phyloP scores from a whole-genome alignment of 2,797 vertebrate genomes.

The Manis javanica region DNA sequence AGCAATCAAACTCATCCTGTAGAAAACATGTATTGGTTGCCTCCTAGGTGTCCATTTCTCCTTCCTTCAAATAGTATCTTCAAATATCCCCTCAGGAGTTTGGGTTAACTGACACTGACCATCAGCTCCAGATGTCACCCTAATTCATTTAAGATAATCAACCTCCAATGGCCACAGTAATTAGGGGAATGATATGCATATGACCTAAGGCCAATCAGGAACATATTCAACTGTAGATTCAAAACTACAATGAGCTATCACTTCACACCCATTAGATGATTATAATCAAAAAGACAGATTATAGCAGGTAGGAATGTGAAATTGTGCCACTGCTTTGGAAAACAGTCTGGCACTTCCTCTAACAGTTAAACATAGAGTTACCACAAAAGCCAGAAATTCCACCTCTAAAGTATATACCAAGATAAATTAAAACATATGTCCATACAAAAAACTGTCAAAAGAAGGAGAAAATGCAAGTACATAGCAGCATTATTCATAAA shows the following conservation, averaged over 20 bases:
- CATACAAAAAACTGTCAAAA: not conserved
- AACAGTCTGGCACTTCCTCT: slow-evolving; percentile 15
- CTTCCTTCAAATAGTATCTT: not conserved
- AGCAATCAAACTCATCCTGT: not conserved
- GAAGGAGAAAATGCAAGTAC: not conserved
- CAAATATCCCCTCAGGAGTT: not conserved
- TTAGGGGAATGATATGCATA: not conserved
- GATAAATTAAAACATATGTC: slow-evolving; percentile 41
- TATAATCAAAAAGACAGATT: not conserved
- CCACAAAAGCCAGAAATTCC: not conserved
- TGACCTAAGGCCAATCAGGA: not conserved
- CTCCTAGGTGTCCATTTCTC: not conserved
- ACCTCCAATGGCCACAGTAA: not conserved
- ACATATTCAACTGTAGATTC: not conserved
- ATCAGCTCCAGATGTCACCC: not conserved
- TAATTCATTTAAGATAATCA: not conserved
- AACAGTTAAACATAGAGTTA: slow-evolving; percentile 11
- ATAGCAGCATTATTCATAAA: slow-evolving; percentile 27
- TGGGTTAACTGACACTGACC: not conserved
- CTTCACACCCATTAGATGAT: not conserved
- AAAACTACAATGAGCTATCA: slow-evolving; percentile 7
- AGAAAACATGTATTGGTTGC: not conserved
- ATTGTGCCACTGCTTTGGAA: not conserved
- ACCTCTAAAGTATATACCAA: not conserved
- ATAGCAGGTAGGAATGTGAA: not conserved